phyloP scores from a whole-genome alignment of 2,113 vertebrate species.

The Thryonomys swinderianus region DNA sequence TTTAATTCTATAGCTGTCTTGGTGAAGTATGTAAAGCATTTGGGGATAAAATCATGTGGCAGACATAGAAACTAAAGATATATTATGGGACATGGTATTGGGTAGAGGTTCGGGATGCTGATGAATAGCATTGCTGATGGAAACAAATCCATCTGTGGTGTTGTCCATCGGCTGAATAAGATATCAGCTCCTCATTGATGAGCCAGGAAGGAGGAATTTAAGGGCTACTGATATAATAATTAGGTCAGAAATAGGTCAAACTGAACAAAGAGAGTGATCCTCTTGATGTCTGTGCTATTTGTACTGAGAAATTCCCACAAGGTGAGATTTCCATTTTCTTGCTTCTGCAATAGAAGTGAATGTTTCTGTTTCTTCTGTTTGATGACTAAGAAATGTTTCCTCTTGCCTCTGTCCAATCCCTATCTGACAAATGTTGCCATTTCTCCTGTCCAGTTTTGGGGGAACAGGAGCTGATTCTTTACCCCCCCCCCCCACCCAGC shows the following conservation, averaged over 20 bases:
- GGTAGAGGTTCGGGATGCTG: not conserved
- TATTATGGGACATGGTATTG: not conserved
- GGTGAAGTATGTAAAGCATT: constrained; percentile 79
- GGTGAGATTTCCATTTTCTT: not conserved
- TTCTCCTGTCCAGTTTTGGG: not conserved
- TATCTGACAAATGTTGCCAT: not conserved
- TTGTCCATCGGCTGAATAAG: not conserved
- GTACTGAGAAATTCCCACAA: not conserved
- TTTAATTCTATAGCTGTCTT: constrained; percentile 81
- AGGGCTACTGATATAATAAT: not conserved
- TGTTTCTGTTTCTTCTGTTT: not conserved
- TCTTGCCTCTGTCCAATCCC: not conserved
- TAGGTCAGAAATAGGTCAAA: not conserved
- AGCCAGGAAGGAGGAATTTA: not conserved
- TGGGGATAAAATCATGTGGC: constrained; percentile 71
- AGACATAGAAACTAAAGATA: constrained; percentile 71
- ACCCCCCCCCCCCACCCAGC: accelerated
- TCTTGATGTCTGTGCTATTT: not conserved
- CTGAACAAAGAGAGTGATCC: not conserved
- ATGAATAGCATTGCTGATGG: not conserved
- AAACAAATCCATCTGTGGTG: not conserved
- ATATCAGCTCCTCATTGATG: not conserved
- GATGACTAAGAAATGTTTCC: not conserved
- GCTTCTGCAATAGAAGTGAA: not conserved
- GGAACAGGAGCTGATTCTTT: not conserved